A percentile compares a stretch with the other conserved stretches of the same genome.
Evolutionary conservation across 2,888 invertebrate species (phyloP).

Genomic region (Muschampia plurimacula): DNA sequence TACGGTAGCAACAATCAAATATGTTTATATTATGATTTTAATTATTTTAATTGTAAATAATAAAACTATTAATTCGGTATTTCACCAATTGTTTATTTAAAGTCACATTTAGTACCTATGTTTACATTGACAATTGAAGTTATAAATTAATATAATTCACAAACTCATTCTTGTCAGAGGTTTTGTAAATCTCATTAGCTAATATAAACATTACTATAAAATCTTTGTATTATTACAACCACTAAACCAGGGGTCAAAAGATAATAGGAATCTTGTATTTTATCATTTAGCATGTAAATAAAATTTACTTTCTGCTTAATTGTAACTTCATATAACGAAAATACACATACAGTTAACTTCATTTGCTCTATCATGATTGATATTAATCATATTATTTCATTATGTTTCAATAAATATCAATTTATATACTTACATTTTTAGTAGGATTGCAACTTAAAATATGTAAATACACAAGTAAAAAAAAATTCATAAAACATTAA

Average conservation of each 20-base stretch:
- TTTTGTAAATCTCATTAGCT: constrained; percentile 35
- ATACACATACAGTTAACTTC: neutral
- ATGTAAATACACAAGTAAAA: neutral
- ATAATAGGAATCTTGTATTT: neutral
- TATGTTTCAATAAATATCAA: neutral
- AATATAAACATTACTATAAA: constrained; percentile 36
- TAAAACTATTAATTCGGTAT: constrained; percentile 77
- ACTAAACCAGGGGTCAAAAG: constrained; percentile 2
- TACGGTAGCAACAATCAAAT: constrained; percentile 75
- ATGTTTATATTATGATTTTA: constrained; percentile 77
- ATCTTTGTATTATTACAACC: constrained; percentile 34
- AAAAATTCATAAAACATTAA: too few relatives aligned
- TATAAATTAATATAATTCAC: constrained; percentile 31
- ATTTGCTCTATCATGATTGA: neutral
- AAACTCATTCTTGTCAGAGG: constrained; percentile 36
- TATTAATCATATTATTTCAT: neutral
- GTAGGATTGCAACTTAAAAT: neutral
- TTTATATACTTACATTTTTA: neutral
- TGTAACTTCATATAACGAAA: too few relatives aligned
- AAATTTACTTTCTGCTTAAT: neutral
- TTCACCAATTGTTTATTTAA: constrained; percentile 60
- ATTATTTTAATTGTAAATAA: constrained; percentile 82
- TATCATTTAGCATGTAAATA: neutral
- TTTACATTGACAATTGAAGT: constrained; percentile 30
- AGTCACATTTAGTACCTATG: constrained; percentile 42